phyloP scores from a whole-genome alignment of 2,888 invertebrate genomes.

The Hemistola chrysoprasaria region DNA sequence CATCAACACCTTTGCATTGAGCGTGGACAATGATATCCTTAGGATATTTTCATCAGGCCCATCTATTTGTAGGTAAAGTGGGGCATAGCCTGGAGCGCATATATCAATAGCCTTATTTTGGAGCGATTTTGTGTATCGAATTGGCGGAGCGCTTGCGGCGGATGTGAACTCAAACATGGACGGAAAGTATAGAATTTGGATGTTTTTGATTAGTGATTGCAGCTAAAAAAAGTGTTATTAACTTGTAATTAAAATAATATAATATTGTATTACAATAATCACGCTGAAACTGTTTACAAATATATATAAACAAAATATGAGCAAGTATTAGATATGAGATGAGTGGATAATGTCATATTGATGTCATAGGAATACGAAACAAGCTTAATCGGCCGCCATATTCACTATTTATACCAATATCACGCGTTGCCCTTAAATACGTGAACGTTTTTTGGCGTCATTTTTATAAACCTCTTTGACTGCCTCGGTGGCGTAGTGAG shows the following conservation, averaged over 20 bases:
- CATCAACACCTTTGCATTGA: slow-evolving; percentile 58
- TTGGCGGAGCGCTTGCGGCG: slow-evolving; percentile 48
- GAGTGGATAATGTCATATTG: too few species aligned
- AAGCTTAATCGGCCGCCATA: too few species aligned
- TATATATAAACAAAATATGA: too few species aligned
- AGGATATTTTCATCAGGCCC: slow-evolving; percentile 51
- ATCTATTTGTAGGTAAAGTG: slow-evolving; percentile 68
- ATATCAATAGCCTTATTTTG: slow-evolving; percentile 46
- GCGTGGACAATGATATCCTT: slow-evolving; percentile 47
- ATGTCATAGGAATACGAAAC: too few species aligned
- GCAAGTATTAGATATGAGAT: too few species aligned
- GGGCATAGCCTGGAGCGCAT: slow-evolving; percentile 51
- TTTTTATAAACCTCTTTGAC: too few species aligned
- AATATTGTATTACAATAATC: too few species aligned
- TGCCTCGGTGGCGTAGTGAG: too few species aligned
- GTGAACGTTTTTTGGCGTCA: too few species aligned
- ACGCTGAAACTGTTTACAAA: too few species aligned
- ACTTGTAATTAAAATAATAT: neutral
- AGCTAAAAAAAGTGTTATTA: slow-evolving; percentile 40
- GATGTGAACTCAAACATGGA: slow-evolving; percentile 57
- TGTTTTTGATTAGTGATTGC: slow-evolving; percentile 30
- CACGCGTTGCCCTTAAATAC: too few species aligned
- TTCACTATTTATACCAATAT: too few species aligned
- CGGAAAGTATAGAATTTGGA: slow-evolving; percentile 50
- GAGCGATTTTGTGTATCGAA: slow-evolving; percentile 42